phyloP scores from a whole-genome alignment of 2,888 invertebrate species.

The Dynastes grantii region DNA sequence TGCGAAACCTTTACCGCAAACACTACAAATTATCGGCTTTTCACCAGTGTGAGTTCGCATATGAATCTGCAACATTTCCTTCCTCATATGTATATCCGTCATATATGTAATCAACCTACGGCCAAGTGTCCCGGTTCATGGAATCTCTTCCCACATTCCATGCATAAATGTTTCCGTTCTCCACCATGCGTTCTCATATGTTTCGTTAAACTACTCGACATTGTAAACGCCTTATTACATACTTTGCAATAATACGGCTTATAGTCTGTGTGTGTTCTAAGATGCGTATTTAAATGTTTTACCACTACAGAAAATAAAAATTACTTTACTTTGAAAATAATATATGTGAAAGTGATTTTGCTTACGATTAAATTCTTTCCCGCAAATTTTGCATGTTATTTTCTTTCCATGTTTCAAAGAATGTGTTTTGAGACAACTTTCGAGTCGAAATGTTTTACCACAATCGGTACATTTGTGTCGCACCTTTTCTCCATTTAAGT shows the following conservation, averaged over 20 bases:
- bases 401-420: conserved; percentile 63
- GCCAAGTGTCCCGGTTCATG: conserved; percentile 64
- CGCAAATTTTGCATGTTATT: conserved; percentile 64
- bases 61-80: conserved; percentile 61
- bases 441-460: conserved; percentile 61
- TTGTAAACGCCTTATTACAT: conserved; percentile 64
- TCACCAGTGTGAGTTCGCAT: conserved; percentile 66
- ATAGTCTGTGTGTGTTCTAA: conserved; percentile 62
- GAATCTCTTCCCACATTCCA: conserved; percentile 65
- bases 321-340: neutral
- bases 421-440: conserved; percentile 62
- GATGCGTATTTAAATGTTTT: conserved; percentile 62
- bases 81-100: conserved; percentile 12
- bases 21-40: conserved; percentile 65
- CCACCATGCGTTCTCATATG: conserved; percentile 66
- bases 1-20: conserved; percentile 66
- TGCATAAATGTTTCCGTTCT: conserved; percentile 65
- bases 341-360: conserved; percentile 22
- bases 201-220: conserved; percentile 62
- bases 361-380: conserved; percentile 64
- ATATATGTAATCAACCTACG: conserved; percentile 58
- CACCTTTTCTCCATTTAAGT: conserved; percentile 15
- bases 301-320: conserved; percentile 59
- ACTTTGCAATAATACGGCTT: conserved; percentile 63
- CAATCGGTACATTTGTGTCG: conserved; percentile 60